Evolutionary conservation across 2,113 vertebrate species (phyloP), one percentile per base, ranked within the genome.

Genomic region (Actenoides hombroni): DNA sequence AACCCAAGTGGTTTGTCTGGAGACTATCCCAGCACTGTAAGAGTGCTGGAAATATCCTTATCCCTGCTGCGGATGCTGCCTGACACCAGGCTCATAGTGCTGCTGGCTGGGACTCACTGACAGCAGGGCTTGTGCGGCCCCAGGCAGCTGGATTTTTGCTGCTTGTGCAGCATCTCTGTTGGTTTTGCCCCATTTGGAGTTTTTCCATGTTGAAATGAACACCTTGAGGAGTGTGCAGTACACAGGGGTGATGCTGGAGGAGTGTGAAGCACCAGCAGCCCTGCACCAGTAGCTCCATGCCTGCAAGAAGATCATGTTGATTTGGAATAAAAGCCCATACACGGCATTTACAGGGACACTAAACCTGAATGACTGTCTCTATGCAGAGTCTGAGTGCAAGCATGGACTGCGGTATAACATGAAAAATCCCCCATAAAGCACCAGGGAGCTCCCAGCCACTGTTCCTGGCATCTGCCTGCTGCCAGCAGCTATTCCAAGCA

Each of bases 291-390:
- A 86, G 18, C 16, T 78, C 19, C 42, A 16, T 1, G 5, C 13
- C 61, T 35, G 39, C 16, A 59, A 44, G 40, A 54, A 75, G 20
- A 29, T 56, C 0, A 0, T 0, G 0, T 2, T 59, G 16, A 46
- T 84, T 80, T 35, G 31, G 26, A 28, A 46, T 68, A 64, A 70
- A 29, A 2, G 2, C 0, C 4, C 11, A 4, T 25, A 9, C 11
- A 9, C 1, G 5, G 46, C 1, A 54, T 49, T 76, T 33, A 71
- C 1, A 12, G 24, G 44, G 21, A 44, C 6, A 12, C 48, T 56
- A 73, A 80, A 83, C 18, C 20, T 3, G 3, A 75, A 51, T 28
- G 61, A 59, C n/a, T 46, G 21, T 59, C 40, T 63, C 1, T 8
- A 3, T 11, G 23, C 20, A 69, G 53, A 75, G 18, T 21, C 6